Evolutionary conservation across 2,888 invertebrate species (phyloP).

Genomic region (Andricus quercusramuli): DNA sequence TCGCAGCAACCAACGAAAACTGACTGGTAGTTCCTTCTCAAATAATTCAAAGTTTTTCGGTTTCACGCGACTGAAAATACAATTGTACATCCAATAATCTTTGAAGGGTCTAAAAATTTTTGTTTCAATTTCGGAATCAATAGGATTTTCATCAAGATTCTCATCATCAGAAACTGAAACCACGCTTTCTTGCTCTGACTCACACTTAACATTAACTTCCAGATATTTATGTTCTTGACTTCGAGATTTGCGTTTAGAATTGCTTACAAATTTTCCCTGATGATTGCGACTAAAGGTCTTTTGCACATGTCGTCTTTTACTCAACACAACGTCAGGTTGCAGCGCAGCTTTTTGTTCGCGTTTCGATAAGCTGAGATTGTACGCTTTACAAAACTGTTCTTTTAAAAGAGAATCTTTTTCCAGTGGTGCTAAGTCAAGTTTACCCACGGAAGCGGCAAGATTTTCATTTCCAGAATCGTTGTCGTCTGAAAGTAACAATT

Average conservation of each 20-base stretch:
- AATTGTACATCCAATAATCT: slow-evolving; percentile 76
- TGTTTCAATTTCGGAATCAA: slow-evolving; percentile 43
- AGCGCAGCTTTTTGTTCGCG: slow-evolving; percentile 55
- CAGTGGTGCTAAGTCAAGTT: neutral
- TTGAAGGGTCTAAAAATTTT: slow-evolving; percentile 66
- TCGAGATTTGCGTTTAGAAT: neutral
- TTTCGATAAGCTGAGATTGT: slow-evolving; percentile 58
- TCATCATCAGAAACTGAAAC: slow-evolving; percentile 41
- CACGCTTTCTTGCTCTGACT: neutral
- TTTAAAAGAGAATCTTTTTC: slow-evolving; percentile 30
- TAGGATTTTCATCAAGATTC: neutral
- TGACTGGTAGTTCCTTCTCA: slow-evolving; percentile 70
- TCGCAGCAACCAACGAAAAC: slow-evolving; percentile 76
- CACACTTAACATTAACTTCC: neutral
- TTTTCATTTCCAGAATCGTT: slow-evolving; percentile 58
- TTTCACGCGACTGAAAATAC: slow-evolving; percentile 66
- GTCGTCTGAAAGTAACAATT: slow-evolving; percentile 60
- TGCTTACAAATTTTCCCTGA: slow-evolving; percentile 52
- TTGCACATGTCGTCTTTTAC: slow-evolving; percentile 21
- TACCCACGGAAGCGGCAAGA: slow-evolving; percentile 1
- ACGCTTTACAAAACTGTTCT: slow-evolving; percentile 53
- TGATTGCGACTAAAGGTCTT: slow-evolving; percentile 43
- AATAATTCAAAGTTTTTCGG: slow-evolving; percentile 67
- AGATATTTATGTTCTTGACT: neutral
- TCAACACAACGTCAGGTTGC: slow-evolving; percentile 15